These are phyloP conservation scores for Isurus oxyrinchus DNA, from an alignment of 2,113 vertebrate genomes.

Conservation along the genomic window DNA sequence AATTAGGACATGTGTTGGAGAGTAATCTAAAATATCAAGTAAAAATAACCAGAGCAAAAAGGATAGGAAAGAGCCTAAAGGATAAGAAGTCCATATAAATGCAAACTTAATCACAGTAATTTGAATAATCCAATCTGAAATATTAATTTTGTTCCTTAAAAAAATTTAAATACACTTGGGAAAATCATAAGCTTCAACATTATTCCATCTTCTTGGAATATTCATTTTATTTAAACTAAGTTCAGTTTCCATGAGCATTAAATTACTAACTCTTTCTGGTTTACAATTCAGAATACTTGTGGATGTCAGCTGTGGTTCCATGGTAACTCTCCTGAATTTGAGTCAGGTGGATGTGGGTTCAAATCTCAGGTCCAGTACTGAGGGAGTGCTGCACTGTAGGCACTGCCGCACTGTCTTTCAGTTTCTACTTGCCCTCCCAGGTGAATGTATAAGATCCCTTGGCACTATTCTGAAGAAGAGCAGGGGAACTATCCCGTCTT, in stretches of 20 bases:
- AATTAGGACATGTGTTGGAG: neutral
- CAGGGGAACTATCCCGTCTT: too few relatives aligned
- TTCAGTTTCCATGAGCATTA: neutral
- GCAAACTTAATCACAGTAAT: neutral
- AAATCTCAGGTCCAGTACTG: neutral
- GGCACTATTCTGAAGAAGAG: too few relatives aligned
- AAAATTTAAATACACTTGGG: neutral
- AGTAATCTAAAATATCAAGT: neutral
- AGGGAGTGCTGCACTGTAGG: too few relatives aligned
- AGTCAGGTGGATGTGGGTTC: neutral
- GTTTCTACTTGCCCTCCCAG: too few relatives aligned
- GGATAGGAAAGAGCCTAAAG: neutral
- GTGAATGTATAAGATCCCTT: too few relatives aligned
- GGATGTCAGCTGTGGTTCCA: neutral
- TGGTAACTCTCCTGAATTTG: neutral
- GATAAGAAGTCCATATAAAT: neutral
- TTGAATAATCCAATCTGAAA: conserved; percentile 16
- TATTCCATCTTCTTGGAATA: neutral
- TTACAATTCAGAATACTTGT: neutral
- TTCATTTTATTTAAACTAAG: neutral
- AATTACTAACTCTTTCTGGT: neutral
- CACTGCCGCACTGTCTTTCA: too few relatives aligned
- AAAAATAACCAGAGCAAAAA: neutral
- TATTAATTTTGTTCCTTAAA: neutral
- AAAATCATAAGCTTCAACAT: neutral